phyloP scores from a whole-genome alignment of 2,888 invertebrate species.

The Acanthococcus lagerstroemiae region DNA sequence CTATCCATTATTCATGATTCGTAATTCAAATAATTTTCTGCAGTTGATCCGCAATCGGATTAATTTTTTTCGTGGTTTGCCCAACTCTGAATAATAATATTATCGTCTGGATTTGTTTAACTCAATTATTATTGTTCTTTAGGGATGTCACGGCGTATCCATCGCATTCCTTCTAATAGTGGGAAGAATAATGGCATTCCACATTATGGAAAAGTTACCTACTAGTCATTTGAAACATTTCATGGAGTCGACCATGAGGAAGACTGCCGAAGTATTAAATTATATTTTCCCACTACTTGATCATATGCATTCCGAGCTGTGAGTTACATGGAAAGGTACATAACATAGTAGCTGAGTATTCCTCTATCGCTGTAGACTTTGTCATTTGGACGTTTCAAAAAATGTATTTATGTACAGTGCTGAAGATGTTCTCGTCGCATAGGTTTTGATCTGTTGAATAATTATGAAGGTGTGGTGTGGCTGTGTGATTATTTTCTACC shows the following conservation, averaged over 20 bases:
- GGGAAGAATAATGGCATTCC: constrained; percentile 76
- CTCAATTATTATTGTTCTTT: no score
- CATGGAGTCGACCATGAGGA: constrained; percentile 89
- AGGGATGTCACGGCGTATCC: constrained; percentile 95
- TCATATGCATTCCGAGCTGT: constrained; percentile 57
- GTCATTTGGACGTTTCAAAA: neutral
- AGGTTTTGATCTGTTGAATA: constrained; percentile 45
- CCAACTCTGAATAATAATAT: no score
- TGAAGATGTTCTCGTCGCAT: no score
- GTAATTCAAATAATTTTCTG: no score
- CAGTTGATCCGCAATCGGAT: no score
- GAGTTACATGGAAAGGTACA: constrained; percentile 64
- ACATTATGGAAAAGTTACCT: constrained; percentile 76
- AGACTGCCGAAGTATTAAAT: constrained; percentile 77
- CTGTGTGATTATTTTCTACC: constrained; percentile 93
- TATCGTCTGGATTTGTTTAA: no score
- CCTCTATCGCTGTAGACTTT: no score
- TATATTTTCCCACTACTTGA: constrained; percentile 74
- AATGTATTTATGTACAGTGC: neutral
- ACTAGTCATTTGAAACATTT: constrained; percentile 75
- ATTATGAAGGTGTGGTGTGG: constrained; percentile 79
- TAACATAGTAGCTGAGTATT: no score
- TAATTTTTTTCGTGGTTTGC: no score
- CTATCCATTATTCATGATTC: no score
- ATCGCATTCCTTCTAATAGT: constrained; percentile 80